Evolutionary conservation across 2,888 invertebrate genomes (phyloP).

Genomic region (Aphodius granarius): DNA sequence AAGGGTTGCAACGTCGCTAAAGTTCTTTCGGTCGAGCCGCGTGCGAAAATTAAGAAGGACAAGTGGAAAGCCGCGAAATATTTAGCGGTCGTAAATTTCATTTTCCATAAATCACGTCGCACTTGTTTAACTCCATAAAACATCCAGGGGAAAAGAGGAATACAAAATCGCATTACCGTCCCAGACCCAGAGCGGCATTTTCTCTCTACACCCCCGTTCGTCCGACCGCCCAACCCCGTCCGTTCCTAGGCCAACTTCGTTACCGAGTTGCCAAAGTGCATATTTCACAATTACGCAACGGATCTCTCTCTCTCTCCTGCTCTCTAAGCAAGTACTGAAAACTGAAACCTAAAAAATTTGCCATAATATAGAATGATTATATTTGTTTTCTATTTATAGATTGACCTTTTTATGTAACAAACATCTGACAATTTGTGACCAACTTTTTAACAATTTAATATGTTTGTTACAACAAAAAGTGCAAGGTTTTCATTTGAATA

Average conservation of each 20-base stretch:
- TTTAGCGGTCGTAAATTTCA: conserved; percentile 10
- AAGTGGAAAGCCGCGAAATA: conserved; percentile 14
- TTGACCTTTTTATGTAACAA: no score
- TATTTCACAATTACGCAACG: conserved; percentile 10
- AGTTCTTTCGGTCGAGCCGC: not conserved
- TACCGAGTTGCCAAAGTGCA: conserved; percentile 9
- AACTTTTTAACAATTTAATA: no score
- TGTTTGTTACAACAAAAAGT: no score
- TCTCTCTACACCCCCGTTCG: not conserved
- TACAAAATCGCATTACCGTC: conserved; percentile 3
- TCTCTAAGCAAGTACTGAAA: not conserved
- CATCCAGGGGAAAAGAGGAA: conserved; percentile 6
- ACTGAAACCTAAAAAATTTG: not conserved
- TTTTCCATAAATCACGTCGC: conserved; percentile 7
- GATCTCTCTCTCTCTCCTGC: not conserved
- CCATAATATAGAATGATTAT: no score
- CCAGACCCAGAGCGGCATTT: not conserved
- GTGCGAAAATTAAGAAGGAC: conserved; percentile 10
- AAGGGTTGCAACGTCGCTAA: not conserved
- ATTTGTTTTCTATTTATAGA: no score
- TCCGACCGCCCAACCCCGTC: not conserved
- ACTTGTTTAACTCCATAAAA: conserved; percentile 14
- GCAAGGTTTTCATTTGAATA: no score
- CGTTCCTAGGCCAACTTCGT: conserved; percentile 6
- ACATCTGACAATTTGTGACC: no score